These are phyloP conservation scores for Epinephelus lanceolatus DNA, from an alignment of 2,113 vertebrate genomes.

Conservation along the genomic window DNA sequence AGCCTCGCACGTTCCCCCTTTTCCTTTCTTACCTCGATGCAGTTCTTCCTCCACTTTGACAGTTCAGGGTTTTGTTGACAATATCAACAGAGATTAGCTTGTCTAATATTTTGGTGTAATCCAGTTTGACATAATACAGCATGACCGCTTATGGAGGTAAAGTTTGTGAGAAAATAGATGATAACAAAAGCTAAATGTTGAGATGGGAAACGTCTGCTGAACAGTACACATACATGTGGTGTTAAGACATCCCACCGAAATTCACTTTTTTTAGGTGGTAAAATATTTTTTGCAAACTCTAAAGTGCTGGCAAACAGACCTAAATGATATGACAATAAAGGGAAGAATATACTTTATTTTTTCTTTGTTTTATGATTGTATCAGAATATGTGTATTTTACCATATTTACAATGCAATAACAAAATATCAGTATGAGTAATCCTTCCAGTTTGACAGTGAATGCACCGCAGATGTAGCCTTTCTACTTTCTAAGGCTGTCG, in stretches of 20 bases:
- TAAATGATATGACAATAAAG: not conserved
- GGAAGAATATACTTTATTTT: not conserved
- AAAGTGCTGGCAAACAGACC: not conserved
- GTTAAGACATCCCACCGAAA: not conserved
- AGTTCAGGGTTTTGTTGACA: conserved; percentile 65
- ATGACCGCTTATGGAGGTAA: conserved; percentile 12
- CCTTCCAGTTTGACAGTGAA: not conserved
- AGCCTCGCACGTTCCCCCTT: conserved; percentile 9
- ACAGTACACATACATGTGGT: too few relatives aligned
- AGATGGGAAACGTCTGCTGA: not conserved
- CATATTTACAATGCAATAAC: not conserved
- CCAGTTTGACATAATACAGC: conserved; percentile 40
- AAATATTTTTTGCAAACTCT: too few relatives aligned
- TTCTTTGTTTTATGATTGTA: not conserved
- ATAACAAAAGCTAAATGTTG: conserved; percentile 1
- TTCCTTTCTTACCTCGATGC: conserved; percentile 4
- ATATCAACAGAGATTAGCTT: conserved; percentile 68
- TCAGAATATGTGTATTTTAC: not conserved
- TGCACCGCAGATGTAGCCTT: not conserved
- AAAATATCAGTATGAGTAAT: not conserved
- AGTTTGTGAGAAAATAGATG: conserved; percentile 14
- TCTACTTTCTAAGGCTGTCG: not conserved
- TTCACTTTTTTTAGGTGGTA: not conserved
- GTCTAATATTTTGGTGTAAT: conserved; percentile 64
- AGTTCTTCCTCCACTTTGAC: conserved; percentile 27